phyloP scores from a whole-genome alignment of 64 coral and sea anemone species.

The Acropora tenuis region DNA sequence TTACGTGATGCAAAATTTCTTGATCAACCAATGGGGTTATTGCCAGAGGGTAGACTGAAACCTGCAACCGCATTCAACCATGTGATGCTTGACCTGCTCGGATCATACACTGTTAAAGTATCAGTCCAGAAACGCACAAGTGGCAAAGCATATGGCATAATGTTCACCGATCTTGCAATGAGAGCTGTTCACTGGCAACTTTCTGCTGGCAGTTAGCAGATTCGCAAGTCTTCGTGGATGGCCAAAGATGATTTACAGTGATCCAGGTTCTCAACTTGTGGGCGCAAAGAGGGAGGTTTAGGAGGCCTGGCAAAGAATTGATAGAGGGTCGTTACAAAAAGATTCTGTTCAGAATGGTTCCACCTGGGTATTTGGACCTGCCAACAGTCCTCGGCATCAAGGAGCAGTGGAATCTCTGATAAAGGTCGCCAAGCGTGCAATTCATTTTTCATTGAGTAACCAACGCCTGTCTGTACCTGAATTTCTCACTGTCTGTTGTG shows the following conservation, averaged over 20 bases:
- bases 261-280: conserved; percentile 64
- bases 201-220: conserved; percentile 73
- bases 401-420: conserved; percentile 81
- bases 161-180: conserved; percentile 67
- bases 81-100: conserved; percentile 72
- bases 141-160: conserved; percentile 64
- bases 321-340: conserved; percentile 25
- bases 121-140: conserved; percentile 62
- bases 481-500: conserved; percentile 69
- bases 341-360: conserved; percentile 48
- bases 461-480: conserved; percentile 67
- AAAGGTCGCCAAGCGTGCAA: conserved; percentile 64
- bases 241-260: conserved; percentile 62
- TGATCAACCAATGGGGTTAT: conserved; percentile 62
- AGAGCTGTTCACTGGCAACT: conserved; percentile 56
- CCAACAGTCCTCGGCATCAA: conserved; percentile 80
- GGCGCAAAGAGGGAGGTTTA: conserved; percentile 57
- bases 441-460: conserved; percentile 77
- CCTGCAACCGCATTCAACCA: conserved; percentile 59
- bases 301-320: conserved; percentile 72
- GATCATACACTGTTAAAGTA: conserved; percentile 36
- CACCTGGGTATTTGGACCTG: conserved; percentile 69
- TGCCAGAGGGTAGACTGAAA: conserved; percentile 56
- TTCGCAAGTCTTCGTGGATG: conserved; percentile 71
- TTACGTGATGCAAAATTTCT: conserved; percentile 36